Percentiles rank a stretch among this genome's conserved stretches.
These are phyloP conservation scores for Oryzias sinensis DNA, from an alignment of 2,797 vertebrate species.

Conservation along the genomic window DNA sequence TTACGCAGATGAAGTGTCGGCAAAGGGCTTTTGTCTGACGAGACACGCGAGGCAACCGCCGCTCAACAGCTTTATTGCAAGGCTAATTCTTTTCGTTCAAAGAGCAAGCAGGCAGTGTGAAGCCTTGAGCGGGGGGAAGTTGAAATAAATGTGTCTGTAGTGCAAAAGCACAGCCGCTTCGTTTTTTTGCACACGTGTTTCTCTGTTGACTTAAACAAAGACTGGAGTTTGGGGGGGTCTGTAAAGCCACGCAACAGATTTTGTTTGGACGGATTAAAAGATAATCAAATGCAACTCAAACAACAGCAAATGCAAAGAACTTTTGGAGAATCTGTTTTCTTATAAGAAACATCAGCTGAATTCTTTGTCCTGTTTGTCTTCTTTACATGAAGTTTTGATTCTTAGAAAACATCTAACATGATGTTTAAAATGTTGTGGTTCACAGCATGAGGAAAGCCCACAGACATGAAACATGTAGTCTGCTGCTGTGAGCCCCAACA, in stretches of 20 bases:
- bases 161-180: neutral
- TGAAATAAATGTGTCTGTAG: constrained; percentile 14
- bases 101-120: constrained; percentile 10
- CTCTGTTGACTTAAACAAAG: neutral
- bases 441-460: too few relatives aligned
- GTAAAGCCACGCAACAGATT: neutral
- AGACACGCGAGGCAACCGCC: constrained; percentile 26
- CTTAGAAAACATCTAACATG: too few relatives aligned
- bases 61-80: constrained; percentile 48
- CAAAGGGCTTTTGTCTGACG: constrained; percentile 54
- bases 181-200: neutral
- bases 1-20: constrained; percentile 30
- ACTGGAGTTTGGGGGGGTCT: neutral
- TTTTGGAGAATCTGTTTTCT: too few relatives aligned
- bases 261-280: neutral
- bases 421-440: too few relatives aligned
- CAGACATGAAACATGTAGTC: too few relatives aligned
- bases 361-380: too few relatives aligned
- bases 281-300: too few relatives aligned
- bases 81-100: constrained; percentile 52
- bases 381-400: too few relatives aligned
- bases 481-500: too few relatives aligned
- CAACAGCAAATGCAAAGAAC: too few relatives aligned
- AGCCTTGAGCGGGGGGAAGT: constrained; percentile 16
- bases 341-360: too few relatives aligned